Evolutionary conservation across 2,797 vertebrate species (phyloP), one percentile per base, ranked within the genome.

Genomic region (Anniella stebbinsi): DNA sequence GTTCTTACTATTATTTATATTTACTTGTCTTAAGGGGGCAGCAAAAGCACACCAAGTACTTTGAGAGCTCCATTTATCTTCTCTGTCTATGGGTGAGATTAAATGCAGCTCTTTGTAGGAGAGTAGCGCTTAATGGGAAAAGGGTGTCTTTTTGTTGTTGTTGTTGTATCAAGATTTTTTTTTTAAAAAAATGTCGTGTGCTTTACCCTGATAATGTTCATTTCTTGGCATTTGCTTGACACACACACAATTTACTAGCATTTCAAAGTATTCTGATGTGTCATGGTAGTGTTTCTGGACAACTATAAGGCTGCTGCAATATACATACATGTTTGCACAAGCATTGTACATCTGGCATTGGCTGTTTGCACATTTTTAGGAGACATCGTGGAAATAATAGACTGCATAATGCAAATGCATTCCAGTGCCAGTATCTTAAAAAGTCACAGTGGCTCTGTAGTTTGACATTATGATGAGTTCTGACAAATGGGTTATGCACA

Each of bases 11-110:
- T 93, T 95, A 96, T 95, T 97, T 96, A 93, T 96, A 89, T 97
- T 96, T 97, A 90, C 91, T 96, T 96, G 95, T 96, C 97, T 96
- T 96, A 95, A 97, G 97, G 93, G 95, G 97, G 96, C 97, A 97
- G 96, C 96, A 97, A 93, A 94, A 93, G 85, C 95, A 95, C 95
- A 92, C 87, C 92, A 54, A 92, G 93, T 54, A 69, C 38, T 75
- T 93, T 0, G 0, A 85, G 57, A 88, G 69, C 77, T 91, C 9
- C 38, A 73, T 95, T 92, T 93, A 51, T 93, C 89, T 94, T 48
- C 88, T 92, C 28, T 93, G 83, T 70, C 86, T 36, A 51, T 78
- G 83, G 87, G 84, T 88, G 93, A 94, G 91, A 96, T 96, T 93
- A 97, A 95, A 87, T 91, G 82, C 38, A 94, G 93, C 48, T 80